Evolutionary conservation across 1,140 invertebrate species (phyloP).

Genomic region (Tetramorium parvispinum): DNA sequence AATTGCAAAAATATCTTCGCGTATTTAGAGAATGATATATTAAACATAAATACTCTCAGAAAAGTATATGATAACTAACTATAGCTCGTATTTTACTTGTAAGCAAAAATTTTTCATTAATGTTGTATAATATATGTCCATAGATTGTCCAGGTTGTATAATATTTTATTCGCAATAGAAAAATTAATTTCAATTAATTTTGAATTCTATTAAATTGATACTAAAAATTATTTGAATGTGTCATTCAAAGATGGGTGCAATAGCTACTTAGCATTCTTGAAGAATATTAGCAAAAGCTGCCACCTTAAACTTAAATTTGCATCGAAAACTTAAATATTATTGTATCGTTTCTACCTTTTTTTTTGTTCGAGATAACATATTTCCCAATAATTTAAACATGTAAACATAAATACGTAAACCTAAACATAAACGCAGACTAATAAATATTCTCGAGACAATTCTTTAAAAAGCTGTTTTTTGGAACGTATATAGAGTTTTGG

Average conservation of each 20-base stretch:
- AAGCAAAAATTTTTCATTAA: neutral
- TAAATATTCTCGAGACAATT: neutral
- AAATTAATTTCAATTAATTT: too few species aligned
- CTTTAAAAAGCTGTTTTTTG: neutral
- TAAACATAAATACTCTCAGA: neutral
- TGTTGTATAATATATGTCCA: neutral
- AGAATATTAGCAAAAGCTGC: conserved; percentile 47
- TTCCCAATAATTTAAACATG: neutral
- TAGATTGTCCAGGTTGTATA: neutral
- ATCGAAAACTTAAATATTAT: conserved; percentile 10
- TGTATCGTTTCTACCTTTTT: neutral
- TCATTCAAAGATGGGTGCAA: conserved; percentile 36
- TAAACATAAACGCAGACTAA: neutral
- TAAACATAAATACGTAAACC: too few species aligned
- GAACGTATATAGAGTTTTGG: neutral
- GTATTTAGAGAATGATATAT: neutral
- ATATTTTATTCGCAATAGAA: conserved; percentile 18
- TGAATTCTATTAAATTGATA: too few species aligned
- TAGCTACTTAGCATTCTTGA: neutral
- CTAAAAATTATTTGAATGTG: neutral
- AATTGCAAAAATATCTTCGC: conserved; percentile 1
- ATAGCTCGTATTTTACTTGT: neutral
- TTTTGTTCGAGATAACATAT: neutral
- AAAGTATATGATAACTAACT: neutral
- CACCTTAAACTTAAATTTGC: conserved; percentile 46